phyloP scores from a whole-genome alignment of 2,113 vertebrate species.

The Peromyscus leucopus region DNA sequence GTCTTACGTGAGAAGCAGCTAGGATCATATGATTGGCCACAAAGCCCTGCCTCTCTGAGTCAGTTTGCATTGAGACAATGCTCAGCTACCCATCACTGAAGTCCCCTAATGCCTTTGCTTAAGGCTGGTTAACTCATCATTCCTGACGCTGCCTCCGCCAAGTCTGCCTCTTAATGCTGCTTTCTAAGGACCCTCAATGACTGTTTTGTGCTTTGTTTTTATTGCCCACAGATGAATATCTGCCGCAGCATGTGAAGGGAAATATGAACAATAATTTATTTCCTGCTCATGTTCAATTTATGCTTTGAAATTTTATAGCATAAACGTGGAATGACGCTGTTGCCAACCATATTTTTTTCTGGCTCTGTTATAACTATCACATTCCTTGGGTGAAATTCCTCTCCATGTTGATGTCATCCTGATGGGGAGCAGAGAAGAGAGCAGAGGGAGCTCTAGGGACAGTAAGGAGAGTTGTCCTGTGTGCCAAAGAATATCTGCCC shows the following conservation, averaged over 20 bases:
- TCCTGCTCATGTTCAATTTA: constrained; percentile 63
- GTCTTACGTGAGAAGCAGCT: neutral
- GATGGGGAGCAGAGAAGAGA: neutral
- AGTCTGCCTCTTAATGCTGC: neutral
- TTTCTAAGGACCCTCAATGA: constrained; percentile 37
- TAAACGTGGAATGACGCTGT: neutral
- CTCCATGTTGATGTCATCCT: neutral
- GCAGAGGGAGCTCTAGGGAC: neutral
- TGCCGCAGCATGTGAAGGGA: constrained; percentile 35
- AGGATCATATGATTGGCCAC: neutral
- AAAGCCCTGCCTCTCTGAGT: neutral
- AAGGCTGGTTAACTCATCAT: neutral
- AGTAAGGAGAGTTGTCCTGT: neutral
- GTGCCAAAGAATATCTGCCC: neutral
- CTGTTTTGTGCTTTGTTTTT: constrained; percentile 36
- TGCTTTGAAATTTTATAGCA: constrained; percentile 43
- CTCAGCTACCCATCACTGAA: neutral
- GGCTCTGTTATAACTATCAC: neutral
- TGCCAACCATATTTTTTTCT: neutral
- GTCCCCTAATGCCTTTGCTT: neutral
- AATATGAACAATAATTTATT: constrained; percentile 58
- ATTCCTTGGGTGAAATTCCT: neutral
- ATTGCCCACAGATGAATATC: constrained; percentile 48
- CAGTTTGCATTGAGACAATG: neutral
- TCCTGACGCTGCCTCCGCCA: neutral